These are phyloP conservation scores for Corythucha ciliata DNA, from an alignment of 2,888 invertebrate genomes.

Conservation along the genomic window DNA sequence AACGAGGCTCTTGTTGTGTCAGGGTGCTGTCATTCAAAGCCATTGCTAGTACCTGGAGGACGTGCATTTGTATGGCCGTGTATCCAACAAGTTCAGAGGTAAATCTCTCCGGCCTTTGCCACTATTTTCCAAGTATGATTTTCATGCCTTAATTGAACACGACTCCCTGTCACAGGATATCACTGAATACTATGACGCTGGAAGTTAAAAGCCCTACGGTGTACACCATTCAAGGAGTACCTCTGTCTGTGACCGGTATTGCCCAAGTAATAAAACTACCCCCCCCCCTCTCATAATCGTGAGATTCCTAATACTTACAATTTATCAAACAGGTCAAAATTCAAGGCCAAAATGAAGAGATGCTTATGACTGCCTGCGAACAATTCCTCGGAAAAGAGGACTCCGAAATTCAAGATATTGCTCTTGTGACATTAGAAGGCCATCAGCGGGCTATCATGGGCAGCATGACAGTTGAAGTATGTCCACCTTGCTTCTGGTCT, in stretches of 20 bases:
- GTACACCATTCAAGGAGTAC: constrained; percentile 92
- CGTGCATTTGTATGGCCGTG: constrained; percentile 95
- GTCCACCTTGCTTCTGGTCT: neutral
- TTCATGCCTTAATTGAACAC: neutral
- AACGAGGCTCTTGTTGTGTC: constrained; percentile 80
- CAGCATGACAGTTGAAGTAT: constrained; percentile 83
- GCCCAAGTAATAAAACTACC: constrained; percentile 63
- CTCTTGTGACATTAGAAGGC: constrained; percentile 82
- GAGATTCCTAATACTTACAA: constrained; percentile 17
- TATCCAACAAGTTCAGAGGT: constrained; percentile 75
- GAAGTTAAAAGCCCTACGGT: constrained; percentile 93
- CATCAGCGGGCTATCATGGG: constrained; percentile 95
- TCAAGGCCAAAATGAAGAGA: constrained; percentile 81
- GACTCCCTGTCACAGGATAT: constrained; percentile 56
- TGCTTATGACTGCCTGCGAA: constrained; percentile 84
- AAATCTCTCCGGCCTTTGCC: constrained; percentile 31
- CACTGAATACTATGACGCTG: constrained; percentile 93
- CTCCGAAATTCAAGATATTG: constrained; percentile 80
- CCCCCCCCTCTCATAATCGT: neutral
- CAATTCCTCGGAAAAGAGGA: constrained; percentile 86
- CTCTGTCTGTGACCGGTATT: constrained; percentile 93
- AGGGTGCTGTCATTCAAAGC: constrained; percentile 95
- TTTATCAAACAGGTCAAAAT: constrained; percentile 60
- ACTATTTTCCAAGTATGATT: neutral
- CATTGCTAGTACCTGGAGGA: constrained; percentile 88